Percentiles rank a stretch among this genome's conserved stretches.
These are phyloP conservation scores for Anguilla obscura DNA, from an alignment of 2,797 vertebrate genomes.

Conservation along the genomic window DNA sequence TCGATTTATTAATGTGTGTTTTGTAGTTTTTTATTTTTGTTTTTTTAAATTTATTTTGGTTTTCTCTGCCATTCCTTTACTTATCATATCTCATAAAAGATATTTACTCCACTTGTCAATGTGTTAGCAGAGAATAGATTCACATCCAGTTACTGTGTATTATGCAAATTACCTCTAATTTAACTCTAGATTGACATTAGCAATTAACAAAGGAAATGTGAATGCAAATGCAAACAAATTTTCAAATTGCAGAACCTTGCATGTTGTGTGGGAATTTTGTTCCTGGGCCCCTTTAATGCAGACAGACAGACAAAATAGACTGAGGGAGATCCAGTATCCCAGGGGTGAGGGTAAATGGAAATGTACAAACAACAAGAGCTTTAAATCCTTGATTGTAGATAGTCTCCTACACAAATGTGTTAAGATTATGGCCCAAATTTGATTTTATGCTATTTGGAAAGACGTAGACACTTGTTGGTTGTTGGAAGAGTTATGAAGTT, in stretches of 20 bases:
- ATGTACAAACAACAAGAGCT: neutral
- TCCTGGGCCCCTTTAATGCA: neutral
- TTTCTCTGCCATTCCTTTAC: neutral
- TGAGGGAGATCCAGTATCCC: neutral
- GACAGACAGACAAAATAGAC: neutral
- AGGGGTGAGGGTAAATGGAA: neutral
- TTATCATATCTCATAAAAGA: neutral
- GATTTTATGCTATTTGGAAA: neutral
- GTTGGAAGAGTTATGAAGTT: neutral
- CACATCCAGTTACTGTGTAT: neutral
- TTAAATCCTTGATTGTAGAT: neutral
- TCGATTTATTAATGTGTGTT: neutral
- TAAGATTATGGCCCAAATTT: neutral
- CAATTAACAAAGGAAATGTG: neutral
- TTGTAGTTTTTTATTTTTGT: neutral
- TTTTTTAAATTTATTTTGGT: neutral
- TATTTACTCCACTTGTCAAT: neutral
- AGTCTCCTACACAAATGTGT: neutral
- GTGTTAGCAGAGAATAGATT: neutral
- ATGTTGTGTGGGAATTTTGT: neutral
- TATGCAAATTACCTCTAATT: neutral
- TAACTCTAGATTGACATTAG: neutral
- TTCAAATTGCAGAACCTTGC: neutral
- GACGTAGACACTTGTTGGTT: neutral
- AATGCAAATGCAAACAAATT: conserved; percentile 1